Evolutionary conservation across 2,888 invertebrate genomes (phyloP).

Genomic region (Meloe dianella): DNA sequence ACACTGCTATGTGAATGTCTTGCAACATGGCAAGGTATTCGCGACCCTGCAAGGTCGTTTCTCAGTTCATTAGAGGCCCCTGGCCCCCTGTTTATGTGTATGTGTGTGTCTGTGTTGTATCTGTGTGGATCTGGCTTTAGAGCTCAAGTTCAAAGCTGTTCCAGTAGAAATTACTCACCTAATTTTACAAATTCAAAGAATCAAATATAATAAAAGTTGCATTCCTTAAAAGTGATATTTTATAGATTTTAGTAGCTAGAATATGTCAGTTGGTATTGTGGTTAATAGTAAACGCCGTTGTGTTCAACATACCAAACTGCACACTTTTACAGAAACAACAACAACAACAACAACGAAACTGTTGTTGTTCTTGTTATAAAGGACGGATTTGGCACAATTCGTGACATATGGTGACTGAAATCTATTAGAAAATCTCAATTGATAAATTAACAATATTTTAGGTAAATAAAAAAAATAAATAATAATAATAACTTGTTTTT

Average conservation of each 20-base stretch:
- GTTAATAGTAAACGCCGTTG: slow-evolving; percentile 3
- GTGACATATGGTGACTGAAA: slow-evolving; percentile 1
- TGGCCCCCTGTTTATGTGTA: slow-evolving; percentile 15
- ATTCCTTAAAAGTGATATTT: neutral
- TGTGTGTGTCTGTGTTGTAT: slow-evolving; percentile 14
- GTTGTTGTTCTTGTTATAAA: neutral
- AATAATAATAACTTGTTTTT: neutral
- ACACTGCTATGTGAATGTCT: slow-evolving; percentile 58
- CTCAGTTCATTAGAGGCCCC: slow-evolving; percentile 32
- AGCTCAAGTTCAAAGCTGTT: neutral
- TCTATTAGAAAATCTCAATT: slow-evolving; percentile 4
- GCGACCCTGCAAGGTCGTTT: slow-evolving; percentile 63
- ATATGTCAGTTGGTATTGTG: neutral
- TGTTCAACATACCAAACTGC: neutral
- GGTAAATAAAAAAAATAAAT: too few relatives aligned
- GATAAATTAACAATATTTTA: neutral
- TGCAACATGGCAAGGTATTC: slow-evolving; percentile 54
- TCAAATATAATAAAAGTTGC: too few relatives aligned
- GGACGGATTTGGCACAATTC: neutral
- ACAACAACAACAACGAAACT: neutral
- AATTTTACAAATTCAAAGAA: too few relatives aligned
- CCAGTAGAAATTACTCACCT: neutral
- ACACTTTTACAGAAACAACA: neutral
- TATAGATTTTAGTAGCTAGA: neutral
- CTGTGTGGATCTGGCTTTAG: neutral